phyloP scores from a whole-genome alignment of 2,888 invertebrate genomes.

The Scrobipalpa atriplicella region DNA sequence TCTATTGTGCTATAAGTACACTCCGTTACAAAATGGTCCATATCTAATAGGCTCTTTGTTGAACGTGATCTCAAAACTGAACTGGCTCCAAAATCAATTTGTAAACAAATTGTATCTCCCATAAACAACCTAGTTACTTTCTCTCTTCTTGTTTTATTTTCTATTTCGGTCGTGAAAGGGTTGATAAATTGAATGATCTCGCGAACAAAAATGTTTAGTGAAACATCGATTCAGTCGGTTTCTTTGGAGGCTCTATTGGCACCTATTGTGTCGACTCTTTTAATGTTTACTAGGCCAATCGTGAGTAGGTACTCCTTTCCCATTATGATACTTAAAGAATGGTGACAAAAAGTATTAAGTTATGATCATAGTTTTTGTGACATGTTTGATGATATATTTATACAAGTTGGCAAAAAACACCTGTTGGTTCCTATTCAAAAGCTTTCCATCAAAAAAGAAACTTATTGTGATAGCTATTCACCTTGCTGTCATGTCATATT shows the following conservation, averaged over 20 bases:
- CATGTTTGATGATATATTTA: too few relatives aligned
- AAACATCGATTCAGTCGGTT: slow-evolving; percentile 36
- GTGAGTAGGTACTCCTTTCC: slow-evolving; percentile 1
- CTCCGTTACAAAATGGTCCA: neutral
- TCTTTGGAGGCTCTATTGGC: slow-evolving; percentile 35
- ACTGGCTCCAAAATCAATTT: slow-evolving; percentile 10
- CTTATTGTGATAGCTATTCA: too few relatives aligned
- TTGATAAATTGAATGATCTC: slow-evolving; percentile 49
- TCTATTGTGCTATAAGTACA: neutral
- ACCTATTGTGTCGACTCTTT: slow-evolving; percentile 41
- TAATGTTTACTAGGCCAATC: slow-evolving; percentile 31
- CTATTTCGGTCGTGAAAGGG: slow-evolving; percentile 44
- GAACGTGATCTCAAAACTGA: neutral
- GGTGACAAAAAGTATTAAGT: too few relatives aligned
- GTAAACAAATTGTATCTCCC: slow-evolving; percentile 4
- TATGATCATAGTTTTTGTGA: too few relatives aligned
- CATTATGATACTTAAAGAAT: too few relatives aligned
- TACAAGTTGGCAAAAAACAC: too few relatives aligned
- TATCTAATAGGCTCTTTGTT: neutral
- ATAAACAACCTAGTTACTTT: slow-evolving; percentile 43
- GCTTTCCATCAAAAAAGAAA: too few relatives aligned
- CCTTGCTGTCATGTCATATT: too few relatives aligned
- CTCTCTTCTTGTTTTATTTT: slow-evolving; percentile 39
- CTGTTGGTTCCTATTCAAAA: too few relatives aligned
- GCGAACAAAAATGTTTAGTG: slow-evolving; percentile 31